phyloP scores from a whole-genome alignment of 37 sponge, comb jelly and placozoan genomes.

The Agelas oroides region DNA sequence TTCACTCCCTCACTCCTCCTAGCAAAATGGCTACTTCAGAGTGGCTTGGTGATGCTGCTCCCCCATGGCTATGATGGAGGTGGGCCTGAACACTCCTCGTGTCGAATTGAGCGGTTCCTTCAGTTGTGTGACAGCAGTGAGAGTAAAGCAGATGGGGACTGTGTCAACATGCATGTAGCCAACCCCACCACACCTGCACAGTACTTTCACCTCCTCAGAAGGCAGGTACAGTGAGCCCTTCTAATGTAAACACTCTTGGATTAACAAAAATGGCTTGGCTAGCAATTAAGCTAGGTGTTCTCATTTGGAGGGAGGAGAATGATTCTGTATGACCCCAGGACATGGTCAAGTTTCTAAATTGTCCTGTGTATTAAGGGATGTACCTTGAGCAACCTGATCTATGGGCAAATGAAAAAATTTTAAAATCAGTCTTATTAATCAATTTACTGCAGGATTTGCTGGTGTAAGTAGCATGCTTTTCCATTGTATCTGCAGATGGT shows the following conservation, averaged over 20 bases:
- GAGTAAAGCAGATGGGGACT: conserved; percentile 76
- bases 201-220: conserved; percentile 90
- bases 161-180: conserved; percentile 89
- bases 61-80: conserved; percentile 97
- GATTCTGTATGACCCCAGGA: no score
- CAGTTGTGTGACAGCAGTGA: conserved; percentile 81
- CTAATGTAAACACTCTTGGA: no score
- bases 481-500: conserved; percentile 75
- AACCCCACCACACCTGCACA: conserved; percentile 97
- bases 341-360: no score
- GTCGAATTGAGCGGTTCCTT: conserved; percentile 87
- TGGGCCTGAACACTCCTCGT: conserved; percentile 97
- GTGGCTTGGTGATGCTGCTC: conserved; percentile 92
- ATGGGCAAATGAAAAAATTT: no score
- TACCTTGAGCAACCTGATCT: no score
- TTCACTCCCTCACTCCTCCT: background rate
- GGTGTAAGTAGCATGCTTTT: no score
- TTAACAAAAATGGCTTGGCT: no score
- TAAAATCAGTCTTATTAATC: no score
- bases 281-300: no score
- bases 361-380: no score
- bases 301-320: no score
- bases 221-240: conserved; percentile 58
- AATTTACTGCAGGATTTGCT: no score
- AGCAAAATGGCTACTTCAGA: conserved; percentile 95